These are phyloP conservation scores for Lepeophtheirus salmonis DNA, from an alignment of 1,140 invertebrate species.

Conservation along the genomic window DNA sequence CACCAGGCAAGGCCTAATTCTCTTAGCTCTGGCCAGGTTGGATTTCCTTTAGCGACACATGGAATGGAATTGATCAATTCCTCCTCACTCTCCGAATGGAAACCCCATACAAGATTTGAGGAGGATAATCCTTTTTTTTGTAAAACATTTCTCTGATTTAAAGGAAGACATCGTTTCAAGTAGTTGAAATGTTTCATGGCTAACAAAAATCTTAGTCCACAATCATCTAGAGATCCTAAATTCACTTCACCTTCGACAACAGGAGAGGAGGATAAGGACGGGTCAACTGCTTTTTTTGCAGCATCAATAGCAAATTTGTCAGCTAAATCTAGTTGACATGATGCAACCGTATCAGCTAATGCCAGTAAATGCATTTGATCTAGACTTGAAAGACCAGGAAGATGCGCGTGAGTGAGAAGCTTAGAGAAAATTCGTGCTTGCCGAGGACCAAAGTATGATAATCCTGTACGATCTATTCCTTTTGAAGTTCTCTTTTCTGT, in stretches of 20 bases:
- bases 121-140: conserved; percentile 74
- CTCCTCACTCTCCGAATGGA: conserved; percentile 93
- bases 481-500: conserved; percentile 14
- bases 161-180: conserved; percentile 67
- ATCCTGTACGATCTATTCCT: conserved; percentile 22
- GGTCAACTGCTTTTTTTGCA: conserved; percentile 47
- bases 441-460: conserved; percentile 26
- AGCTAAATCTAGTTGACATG: conserved; percentile 65
- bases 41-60: conserved; percentile 38
- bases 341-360: conserved; percentile 89
- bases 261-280: conserved; percentile 25
- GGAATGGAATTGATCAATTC: conserved; percentile 79
- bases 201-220: conserved; percentile 81
- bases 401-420: conserved; percentile 79
- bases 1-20: conserved; percentile 93
- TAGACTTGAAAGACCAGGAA: conserved; percentile 85
- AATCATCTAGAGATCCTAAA: conserved; percentile 74
- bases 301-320: conserved; percentile 60
- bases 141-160: conserved; percentile 62
- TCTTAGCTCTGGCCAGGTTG: conserved; percentile 72
- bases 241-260: conserved; percentile 23
- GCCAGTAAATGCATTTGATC: conserved; percentile 98
- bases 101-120: conserved; percentile 93
- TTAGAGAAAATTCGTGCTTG: conserved; percentile 45
- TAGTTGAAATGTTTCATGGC: conserved; percentile 97